Percentiles rank a stretch among this genome's conserved stretches.
These are phyloP conservation scores for Drosophila aff. DNA, from an alignment of 1,140 invertebrate genomes.

Conservation along the genomic window DNA sequence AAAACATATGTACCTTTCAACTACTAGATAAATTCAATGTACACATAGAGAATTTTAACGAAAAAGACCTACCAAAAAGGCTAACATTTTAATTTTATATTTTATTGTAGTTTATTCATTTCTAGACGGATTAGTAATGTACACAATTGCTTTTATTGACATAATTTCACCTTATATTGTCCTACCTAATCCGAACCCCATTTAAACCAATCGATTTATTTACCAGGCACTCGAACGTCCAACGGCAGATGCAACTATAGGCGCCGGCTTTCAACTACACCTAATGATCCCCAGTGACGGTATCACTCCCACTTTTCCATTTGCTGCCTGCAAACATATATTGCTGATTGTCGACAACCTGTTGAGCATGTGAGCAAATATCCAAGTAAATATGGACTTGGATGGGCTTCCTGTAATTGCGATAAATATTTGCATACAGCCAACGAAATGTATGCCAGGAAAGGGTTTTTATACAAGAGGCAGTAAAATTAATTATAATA, in stretches of 20 bases:
- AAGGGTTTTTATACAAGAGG: neutral
- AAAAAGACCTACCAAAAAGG: no score
- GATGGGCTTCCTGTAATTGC: slow-evolving; percentile 52
- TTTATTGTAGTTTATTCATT: neutral
- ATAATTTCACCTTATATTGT: slow-evolving; percentile 4
- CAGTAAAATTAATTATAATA: neutral
- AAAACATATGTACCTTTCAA: neutral
- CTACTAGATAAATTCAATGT: neutral
- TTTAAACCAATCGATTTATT: slow-evolving; percentile 33
- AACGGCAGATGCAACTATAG: slow-evolving; percentile 35
- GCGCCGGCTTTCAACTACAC: slow-evolving; percentile 25
- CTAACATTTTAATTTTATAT: no score
- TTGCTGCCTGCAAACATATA: slow-evolving; percentile 21
- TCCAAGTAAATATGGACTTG: slow-evolving; percentile 28
- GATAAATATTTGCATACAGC: slow-evolving; percentile 65
- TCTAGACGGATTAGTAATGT: neutral
- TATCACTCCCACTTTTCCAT: slow-evolving; percentile 11
- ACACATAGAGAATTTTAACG: no score
- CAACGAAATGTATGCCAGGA: neutral
- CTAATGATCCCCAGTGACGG: slow-evolving; percentile 31
- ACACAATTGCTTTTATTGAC: neutral
- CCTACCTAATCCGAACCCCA: slow-evolving; percentile 12
- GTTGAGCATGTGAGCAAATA: slow-evolving; percentile 49
- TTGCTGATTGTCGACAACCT: slow-evolving; percentile 47
- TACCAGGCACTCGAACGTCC: slow-evolving; percentile 40